phyloP scores from a whole-genome alignment of 2,797 vertebrate genomes.

The Strix occidentalis region DNA sequence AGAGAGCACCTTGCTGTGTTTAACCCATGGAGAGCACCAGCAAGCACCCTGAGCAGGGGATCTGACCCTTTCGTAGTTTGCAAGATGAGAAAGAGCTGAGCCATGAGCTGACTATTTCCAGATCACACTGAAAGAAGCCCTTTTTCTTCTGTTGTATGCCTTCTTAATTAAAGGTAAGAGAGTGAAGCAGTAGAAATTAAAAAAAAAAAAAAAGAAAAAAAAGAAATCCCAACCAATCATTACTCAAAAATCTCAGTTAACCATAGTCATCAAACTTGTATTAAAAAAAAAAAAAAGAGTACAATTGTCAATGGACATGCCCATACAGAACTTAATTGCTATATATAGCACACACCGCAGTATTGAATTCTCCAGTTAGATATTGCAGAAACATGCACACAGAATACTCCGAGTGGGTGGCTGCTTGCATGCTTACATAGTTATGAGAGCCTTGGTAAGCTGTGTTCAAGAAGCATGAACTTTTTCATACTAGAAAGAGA shows the following conservation, averaged over 20 bases:
- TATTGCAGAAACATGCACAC: neutral
- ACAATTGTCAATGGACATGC: neutral
- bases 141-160: neutral
- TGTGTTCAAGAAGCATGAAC: neutral
- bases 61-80: neutral
- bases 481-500: neutral
- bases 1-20: neutral
- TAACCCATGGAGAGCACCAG: neutral
- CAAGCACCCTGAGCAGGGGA: neutral
- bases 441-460: neutral
- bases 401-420: neutral
- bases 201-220: neutral
- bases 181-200: neutral
- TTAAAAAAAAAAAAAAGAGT: neutral
- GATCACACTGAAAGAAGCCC: neutral
- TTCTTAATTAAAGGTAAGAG: neutral
- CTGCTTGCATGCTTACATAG: neutral
- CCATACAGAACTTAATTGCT: constrained; percentile 2
- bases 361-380: neutral
- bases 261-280: neutral
- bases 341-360: neutral
- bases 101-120: neutral
- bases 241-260: constrained; percentile 22
- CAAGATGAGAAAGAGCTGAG: neutral
- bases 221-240: neutral